These are phyloP conservation scores for Choristoneura fumiferana DNA, from an alignment of 1,140 invertebrate species.

Conservation along the genomic window DNA sequence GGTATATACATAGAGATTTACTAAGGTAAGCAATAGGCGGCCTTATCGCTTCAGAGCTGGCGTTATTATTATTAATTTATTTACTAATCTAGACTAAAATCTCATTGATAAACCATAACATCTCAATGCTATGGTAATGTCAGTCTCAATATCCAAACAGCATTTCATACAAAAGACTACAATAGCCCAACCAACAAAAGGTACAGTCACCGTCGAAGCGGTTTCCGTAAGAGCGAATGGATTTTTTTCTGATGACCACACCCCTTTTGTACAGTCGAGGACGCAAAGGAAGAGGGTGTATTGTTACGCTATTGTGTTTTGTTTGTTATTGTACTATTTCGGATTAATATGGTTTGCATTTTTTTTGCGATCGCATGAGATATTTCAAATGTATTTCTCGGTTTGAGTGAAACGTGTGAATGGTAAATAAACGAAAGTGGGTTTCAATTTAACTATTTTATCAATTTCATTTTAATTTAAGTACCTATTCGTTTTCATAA, in stretches of 20 bases:
- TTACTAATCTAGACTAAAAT: not conserved
- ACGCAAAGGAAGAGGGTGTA: slow-evolving; percentile 31
- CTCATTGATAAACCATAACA: too few species aligned
- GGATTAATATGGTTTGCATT: slow-evolving; percentile 5
- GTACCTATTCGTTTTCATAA: too few species aligned
- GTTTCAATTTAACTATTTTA: too few species aligned
- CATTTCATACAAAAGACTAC: not conserved
- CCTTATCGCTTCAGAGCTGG: too few species aligned
- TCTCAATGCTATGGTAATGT: too few species aligned
- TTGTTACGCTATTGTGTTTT: slow-evolving; percentile 27
- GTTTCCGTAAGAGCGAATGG: slow-evolving; percentile 34
- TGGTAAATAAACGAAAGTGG: too few species aligned
- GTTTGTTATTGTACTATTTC: slow-evolving; percentile 19
- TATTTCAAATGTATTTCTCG: not conserved
- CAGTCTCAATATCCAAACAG: too few species aligned
- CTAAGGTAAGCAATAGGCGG: too few species aligned
- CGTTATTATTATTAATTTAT: too few species aligned
- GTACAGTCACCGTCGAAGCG: slow-evolving; percentile 16
- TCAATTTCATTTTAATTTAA: too few species aligned
- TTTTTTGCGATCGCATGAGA: not conserved
- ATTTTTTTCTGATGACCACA: slow-evolving; percentile 36
- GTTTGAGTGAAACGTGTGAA: too few species aligned
- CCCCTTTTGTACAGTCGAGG: slow-evolving; percentile 25
- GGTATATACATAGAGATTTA: too few species aligned
- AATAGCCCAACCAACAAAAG: slow-evolving; percentile 3